These are phyloP conservation scores for Poeciliopsis retropinna DNA, from an alignment of 2,113 vertebrate species.

Conservation along the genomic window DNA sequence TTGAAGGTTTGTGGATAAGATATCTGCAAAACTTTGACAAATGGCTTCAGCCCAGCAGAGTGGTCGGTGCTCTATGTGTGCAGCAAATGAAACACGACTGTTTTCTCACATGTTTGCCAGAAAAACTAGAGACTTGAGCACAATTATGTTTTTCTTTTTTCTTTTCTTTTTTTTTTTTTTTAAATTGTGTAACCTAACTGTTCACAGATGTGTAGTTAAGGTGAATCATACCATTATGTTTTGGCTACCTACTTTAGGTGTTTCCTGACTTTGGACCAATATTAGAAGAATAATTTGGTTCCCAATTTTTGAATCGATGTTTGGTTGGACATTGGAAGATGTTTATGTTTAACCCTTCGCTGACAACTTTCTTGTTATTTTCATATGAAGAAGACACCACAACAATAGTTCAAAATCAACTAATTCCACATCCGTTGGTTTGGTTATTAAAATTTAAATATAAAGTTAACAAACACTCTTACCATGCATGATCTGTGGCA, in stretches of 20 bases:
- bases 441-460: not conserved
- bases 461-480: not conserved
- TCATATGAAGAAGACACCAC: not conserved
- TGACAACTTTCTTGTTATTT: not conserved
- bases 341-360: not conserved
- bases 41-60: constrained; percentile 15
- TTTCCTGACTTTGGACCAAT: not conserved
- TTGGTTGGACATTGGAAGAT: not conserved
- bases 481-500: no score
- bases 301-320: not conserved
- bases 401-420: not conserved
- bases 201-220: not conserved
- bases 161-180: not conserved
- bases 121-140: constrained; percentile 18
- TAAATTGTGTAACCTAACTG: not conserved
- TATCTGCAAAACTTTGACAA: constrained; percentile 38
- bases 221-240: not conserved
- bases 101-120: constrained; percentile 43
- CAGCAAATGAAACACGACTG: not conserved
- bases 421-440: not conserved
- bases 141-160: not conserved
- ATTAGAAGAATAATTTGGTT: not conserved
- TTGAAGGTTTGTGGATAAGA: constrained; percentile 42
- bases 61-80: not conserved
- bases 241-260: not conserved